Conservation (phyloP, 2,797 vertebrate genomes). For the Syngnathus acus region DNA sequence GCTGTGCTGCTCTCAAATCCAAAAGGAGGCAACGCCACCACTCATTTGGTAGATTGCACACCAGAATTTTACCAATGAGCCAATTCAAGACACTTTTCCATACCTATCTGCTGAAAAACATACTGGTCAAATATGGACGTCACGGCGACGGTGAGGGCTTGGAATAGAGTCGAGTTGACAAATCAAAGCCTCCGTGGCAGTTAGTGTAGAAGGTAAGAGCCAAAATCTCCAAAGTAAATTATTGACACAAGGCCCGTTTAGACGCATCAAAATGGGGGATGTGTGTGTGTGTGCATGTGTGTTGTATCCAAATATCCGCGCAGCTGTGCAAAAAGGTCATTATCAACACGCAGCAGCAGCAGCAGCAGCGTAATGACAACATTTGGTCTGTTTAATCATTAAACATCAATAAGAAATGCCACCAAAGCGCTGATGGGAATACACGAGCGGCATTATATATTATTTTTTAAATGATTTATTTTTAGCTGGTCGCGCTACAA, state of each 20-base stretch:
- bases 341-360: neutral
- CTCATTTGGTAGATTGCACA: neutral
- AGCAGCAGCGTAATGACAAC: neutral
- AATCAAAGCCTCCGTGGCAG: no score
- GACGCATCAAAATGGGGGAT: neutral
- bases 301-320: neutral
- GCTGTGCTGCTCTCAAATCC: neutral
- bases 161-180: no score
- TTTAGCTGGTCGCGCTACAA: neutral
- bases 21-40: neutral
- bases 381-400: constrained; percentile 3
- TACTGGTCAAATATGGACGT: no score
- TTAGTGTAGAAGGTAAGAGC: no score
- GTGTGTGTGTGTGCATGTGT: no score
- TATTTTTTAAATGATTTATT: neutral
- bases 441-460: neutral
- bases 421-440: neutral
- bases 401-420: neutral
- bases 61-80: neutral
- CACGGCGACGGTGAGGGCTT: no score
- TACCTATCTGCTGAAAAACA: neutral
- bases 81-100: no score
- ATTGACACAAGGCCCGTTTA: neutral
- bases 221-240: neutral
- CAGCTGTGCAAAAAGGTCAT: neutral